phyloP scores from a whole-genome alignment of 2,797 vertebrate genomes.

The Tauraco hartlaubi region DNA sequence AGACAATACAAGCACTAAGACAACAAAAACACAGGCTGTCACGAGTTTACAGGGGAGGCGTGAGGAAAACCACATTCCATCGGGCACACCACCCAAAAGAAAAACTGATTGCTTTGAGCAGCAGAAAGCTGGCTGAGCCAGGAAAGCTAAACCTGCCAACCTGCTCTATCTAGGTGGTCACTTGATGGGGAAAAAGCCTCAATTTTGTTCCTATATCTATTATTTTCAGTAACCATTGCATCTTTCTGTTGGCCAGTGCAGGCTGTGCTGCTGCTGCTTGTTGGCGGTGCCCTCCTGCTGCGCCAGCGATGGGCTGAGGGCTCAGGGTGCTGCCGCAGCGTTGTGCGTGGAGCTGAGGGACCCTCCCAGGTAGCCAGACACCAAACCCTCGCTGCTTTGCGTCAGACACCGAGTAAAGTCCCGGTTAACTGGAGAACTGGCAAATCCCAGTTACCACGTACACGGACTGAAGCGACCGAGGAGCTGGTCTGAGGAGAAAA shows the following conservation, averaged over 20 bases:
- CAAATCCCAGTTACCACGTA: neutral
- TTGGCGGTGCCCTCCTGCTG: neutral
- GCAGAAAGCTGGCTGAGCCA: neutral
- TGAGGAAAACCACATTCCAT: neutral
- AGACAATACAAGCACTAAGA: neutral
- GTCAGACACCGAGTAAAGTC: neutral
- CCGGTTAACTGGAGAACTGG: neutral
- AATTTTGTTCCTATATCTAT: neutral
- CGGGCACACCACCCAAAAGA: neutral
- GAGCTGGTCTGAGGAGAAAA: neutral
- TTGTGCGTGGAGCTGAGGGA: neutral
- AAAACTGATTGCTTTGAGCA: neutral
- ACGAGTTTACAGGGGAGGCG: neutral
- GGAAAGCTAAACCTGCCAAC: neutral
- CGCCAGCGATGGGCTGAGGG: neutral
- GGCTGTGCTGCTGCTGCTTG: neutral
- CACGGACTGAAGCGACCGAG: neutral
- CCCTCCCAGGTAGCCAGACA: neutral
- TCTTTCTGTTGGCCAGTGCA: neutral
- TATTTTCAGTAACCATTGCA: neutral
- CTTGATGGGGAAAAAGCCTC: neutral
- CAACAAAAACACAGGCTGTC: neutral
- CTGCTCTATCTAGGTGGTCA: neutral
- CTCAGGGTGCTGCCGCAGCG: neutral
- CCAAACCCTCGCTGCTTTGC: neutral